phyloP scores from a whole-genome alignment of 2,888 invertebrate genomes.

The Agrochola lychnidis region DNA sequence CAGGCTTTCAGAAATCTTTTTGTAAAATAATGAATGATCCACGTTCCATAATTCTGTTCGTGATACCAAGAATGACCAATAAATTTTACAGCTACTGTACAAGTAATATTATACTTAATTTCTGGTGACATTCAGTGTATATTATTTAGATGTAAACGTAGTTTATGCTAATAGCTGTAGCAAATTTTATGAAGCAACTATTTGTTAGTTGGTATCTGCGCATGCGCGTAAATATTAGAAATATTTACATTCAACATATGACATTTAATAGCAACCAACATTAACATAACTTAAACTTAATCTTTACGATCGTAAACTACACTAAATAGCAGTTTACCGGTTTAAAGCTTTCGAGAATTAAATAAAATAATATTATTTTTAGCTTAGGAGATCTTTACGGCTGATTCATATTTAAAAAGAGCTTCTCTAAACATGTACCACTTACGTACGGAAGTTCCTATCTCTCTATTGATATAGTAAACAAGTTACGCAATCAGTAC shows the following conservation, averaged over 20 bases:
- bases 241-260: constrained; percentile 18
- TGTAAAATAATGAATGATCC: neutral
- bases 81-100: neutral
- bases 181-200: constrained; percentile 6
- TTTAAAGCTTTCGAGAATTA: constrained; percentile 21
- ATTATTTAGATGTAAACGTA: constrained; percentile 11
- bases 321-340: constrained; percentile 22
- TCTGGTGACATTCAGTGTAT: neutral
- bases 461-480: constrained; percentile 74
- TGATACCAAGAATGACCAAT: constrained; percentile 7
- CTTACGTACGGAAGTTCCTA: constrained; percentile 61
- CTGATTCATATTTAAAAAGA: constrained; percentile 62
- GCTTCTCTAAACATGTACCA: constrained; percentile 47
- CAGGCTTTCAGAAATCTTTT: neutral
- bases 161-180: constrained; percentile 15
- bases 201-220: constrained; percentile 9
- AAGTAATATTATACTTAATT: neutral
- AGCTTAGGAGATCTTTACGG: constrained; percentile 5
- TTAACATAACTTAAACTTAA: constrained; percentile 23
- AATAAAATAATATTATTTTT: constrained; percentile 34
- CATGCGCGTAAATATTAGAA: constrained; percentile 19
- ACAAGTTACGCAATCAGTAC: constrained; percentile 70
- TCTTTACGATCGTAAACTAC: constrained; percentile 23
- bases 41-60: neutral
- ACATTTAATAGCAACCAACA: constrained; percentile 20